phyloP scores from a whole-genome alignment of 1,140 invertebrate genomes.

The Anthonomus grandis region DNA sequence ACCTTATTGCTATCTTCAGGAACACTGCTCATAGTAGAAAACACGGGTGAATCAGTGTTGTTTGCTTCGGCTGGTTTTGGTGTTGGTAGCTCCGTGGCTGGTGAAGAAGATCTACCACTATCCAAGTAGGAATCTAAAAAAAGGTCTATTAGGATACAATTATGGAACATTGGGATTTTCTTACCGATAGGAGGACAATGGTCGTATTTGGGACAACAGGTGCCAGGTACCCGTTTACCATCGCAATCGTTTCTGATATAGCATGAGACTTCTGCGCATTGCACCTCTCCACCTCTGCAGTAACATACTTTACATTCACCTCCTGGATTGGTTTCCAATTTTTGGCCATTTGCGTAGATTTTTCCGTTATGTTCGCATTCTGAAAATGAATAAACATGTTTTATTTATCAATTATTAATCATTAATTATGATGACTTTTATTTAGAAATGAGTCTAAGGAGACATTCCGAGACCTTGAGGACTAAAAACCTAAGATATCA shows the following conservation, averaged over 20 bases:
- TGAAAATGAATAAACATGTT: constrained; percentile 53
- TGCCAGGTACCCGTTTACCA: constrained; percentile 62
- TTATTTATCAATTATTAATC: no score
- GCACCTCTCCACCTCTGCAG: constrained; percentile 73
- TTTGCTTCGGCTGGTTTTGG: no score
- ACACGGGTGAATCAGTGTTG: neutral
- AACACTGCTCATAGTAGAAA: constrained; percentile 6
- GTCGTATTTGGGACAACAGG: constrained; percentile 76
- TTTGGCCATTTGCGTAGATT: constrained; percentile 71
- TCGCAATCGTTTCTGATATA: constrained; percentile 70
- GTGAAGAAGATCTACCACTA: no score
- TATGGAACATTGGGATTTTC: no score
- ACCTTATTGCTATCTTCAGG: constrained; percentile 25
- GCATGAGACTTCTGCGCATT: constrained; percentile 71
- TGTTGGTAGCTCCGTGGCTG: no score
- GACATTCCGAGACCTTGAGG: no score
- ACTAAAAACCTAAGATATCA: no score
- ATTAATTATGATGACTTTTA: no score
- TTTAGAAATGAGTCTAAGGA: no score
- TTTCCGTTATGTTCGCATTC: constrained; percentile 73
- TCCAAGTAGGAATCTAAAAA: no score
- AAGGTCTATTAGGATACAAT: no score
- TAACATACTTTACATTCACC: constrained; percentile 75
- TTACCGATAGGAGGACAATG: constrained; percentile 68
- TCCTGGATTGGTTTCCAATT: constrained; percentile 60